These are phyloP conservation scores for Brassicogethes aeneus DNA, from an alignment of 2,888 invertebrate genomes.

Conservation along the genomic window DNA sequence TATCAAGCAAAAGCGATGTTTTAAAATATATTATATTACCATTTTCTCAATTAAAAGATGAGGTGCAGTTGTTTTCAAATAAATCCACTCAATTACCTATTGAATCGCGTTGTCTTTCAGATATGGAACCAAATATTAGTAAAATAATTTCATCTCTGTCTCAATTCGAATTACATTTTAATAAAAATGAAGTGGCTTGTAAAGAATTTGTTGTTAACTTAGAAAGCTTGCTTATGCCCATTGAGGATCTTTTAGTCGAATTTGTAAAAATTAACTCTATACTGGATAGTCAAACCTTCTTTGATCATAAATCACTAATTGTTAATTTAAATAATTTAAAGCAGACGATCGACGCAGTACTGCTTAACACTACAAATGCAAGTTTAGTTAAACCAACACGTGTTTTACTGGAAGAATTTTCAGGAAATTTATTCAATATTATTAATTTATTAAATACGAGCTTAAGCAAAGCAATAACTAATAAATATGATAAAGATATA, in stretches of 20 bases:
- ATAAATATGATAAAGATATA: not conserved
- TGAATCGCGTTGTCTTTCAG: not conserved
- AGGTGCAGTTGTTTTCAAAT: conserved; percentile 15
- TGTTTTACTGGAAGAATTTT: conserved; percentile 16
- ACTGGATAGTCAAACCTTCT: conserved; percentile 11
- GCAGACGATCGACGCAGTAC: conserved; percentile 12
- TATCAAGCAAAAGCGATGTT: no score
- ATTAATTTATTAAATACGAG: not conserved
- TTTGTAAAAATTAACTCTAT: conserved; percentile 23
- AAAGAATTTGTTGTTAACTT: conserved; percentile 12
- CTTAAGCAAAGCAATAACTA: no score
- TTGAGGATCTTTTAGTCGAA: conserved; percentile 23
- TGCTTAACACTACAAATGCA: conserved; percentile 13
- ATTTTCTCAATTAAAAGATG: conserved; percentile 18
- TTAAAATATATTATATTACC: conserved; percentile 15
- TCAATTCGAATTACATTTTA: conserved; percentile 32
- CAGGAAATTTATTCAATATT: conserved; percentile 11
- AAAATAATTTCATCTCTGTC: not conserved
- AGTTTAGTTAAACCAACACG: no score
- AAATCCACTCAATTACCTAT: conserved; percentile 14
- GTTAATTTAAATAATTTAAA: not conserved
- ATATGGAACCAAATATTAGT: not conserved
- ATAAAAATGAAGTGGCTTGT: conserved; percentile 6
- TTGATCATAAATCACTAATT: conserved; percentile 5
- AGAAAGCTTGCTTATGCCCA: conserved; percentile 15